Evolutionary conservation across 2,797 vertebrate genomes (phyloP), one percentile per base, ranked within the genome.

Genomic region (Enteromius viviparus): DNA sequence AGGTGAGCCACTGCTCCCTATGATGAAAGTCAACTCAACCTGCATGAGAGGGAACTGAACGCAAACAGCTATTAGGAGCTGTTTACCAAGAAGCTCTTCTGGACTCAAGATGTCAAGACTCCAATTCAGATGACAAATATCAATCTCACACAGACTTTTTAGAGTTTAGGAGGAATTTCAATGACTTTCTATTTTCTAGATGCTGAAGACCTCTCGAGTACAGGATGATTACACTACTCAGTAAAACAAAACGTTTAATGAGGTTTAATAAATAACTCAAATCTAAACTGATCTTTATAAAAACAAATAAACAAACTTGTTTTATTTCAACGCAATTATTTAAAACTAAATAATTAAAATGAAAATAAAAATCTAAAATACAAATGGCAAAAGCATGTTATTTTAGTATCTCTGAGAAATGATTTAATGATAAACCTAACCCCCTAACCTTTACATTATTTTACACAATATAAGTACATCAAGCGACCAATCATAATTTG

Each of bases 61-160:
- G 5, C 64, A 83, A 77, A 83, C 72, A 76, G 53, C 72, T 51
- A 83, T 83, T 83, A 78, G 69, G n/a, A 70, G 14, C 19, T 76
- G 53, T 83, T 83, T 76, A 76, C 62, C 51, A 21, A 29, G 21
- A 64, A 5, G 5, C 51, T 60, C 17, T 12, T 26, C 32, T 64
- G 49, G 42, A 83, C 34, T 21, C 45, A 37, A 45, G 66, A 29
- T 17, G 12, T 47, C 34, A 32, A 65, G 40, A 65, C 26, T 37
- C 2, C 62, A 66, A 51, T 49, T 51, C 45, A 51, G 12, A 68
- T 62, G 15, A 64, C 58, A 64, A 62, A 77, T 53, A 62, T 77
- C 15, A 45, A 45, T 53, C 45, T 78, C 45, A 66, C 23, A 17
- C 51, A 26, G n/a, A n/a, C n/a, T n/a, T n/a, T n/a, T n/a, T n/a